Evolutionary conservation across 1,140 invertebrate genomes (phyloP), one percentile per base, ranked within the genome.

Genomic region (Chionoecetes opilio): DNA sequence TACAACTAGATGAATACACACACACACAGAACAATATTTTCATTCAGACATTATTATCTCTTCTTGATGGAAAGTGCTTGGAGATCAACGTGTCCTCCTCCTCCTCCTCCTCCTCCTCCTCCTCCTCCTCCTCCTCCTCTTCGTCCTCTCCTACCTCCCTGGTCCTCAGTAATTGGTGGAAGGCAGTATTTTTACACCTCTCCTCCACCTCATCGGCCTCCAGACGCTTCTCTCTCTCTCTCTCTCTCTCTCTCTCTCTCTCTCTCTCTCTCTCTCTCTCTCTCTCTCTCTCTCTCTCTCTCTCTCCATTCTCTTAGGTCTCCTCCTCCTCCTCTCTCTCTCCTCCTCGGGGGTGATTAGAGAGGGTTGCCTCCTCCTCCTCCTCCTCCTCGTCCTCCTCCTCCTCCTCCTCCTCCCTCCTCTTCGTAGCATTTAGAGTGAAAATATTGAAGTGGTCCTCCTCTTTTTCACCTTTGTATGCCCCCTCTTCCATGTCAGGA

Each of bases 171-270:
- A 75, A 75, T 75, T 75, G 63, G 63, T 75, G 26, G n/a, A 75
- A 75, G 63, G 63, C 63, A 75, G 63, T n/a, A 75, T 75, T 75
- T 75, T 75, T 75, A 75, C 63, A 75, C 63, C 63, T 75, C 63
- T n/a, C 63, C 63, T 75, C 63, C 21, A 21, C 63, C 63, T 21
- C 21, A 5, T 75, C 63, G 21, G 63, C 63, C 63, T 75, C 63
- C 63, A 75, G 63, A 75, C 63, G 63, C 63, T 75, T 5, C 63
- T 75, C 63, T 75, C 63, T 75, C 63, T 26, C n/a, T n/a, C 26
- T n/a, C n/a, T n/a, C n/a, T n/a, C n/a, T n/a, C n/a, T n/a, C n/a
- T n/a, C n/a, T n/a, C n/a, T n/a, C n/a, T n/a, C n/a, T n/a, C n/a
- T n/a, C n/a, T n/a, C n/a, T n/a, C n/a, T n/a, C n/a, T n/a, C n/a